Conservation (phyloP, 1,140 invertebrate species). For the Portunus trituberculatus region DNA sequence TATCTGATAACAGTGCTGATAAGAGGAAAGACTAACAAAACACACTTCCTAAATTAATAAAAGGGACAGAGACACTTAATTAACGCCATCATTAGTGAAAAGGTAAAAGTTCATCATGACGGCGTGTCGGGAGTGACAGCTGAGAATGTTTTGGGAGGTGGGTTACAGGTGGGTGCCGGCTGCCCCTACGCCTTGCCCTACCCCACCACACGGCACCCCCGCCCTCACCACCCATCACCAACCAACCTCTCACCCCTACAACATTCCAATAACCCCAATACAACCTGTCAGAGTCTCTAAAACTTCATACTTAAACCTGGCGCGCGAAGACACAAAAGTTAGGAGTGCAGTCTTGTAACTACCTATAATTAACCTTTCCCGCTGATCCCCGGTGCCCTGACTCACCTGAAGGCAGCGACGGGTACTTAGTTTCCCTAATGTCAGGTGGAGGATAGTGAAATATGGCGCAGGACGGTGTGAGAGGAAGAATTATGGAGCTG, state of each 20-base stretch:
- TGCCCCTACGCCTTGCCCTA: neutral
- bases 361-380: neutral
- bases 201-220: neutral
- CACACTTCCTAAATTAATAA: no score
- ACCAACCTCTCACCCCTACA: neutral
- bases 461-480: neutral
- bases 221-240: neutral
- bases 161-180: slow-evolving; percentile 47
- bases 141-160: neutral
- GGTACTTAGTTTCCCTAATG: neutral
- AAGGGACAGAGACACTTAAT: no score
- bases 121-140: no score
- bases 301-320: slow-evolving; percentile 54
- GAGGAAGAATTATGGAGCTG: neutral
- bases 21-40: no score
- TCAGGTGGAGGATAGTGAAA: neutral
- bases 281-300: neutral
- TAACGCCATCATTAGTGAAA: no score
- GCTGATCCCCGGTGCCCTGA: neutral
- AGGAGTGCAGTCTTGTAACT: slow-evolving; percentile 42
- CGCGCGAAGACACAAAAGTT: slow-evolving; percentile 61
- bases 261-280: neutral
- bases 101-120: no score
- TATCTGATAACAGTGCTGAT: no score
- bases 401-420: neutral